Evolutionary conservation across 2,888 invertebrate species (phyloP).

Genomic region (Caenorhabditis zanzibari): DNA sequence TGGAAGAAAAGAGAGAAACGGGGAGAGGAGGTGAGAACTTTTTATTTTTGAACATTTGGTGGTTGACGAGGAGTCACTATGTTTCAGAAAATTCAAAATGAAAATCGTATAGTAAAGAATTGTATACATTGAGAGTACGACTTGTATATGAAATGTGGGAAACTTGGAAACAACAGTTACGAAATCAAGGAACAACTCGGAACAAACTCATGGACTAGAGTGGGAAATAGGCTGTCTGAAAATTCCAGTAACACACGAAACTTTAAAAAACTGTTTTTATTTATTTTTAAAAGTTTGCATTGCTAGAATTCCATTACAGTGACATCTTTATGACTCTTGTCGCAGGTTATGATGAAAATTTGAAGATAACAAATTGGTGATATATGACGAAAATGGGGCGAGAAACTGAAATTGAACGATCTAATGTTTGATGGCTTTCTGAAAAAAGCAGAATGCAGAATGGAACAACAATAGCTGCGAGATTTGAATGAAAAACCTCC

Average conservation of each 20-base stretch:
- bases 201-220: no score
- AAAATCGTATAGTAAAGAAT: constrained; percentile 13
- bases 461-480: constrained; percentile 9
- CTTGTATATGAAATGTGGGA: neutral
- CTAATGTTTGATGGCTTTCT: neutral
- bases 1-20: neutral
- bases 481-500: neutral
- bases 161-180: neutral
- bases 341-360: constrained; percentile 3
- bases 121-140: neutral
- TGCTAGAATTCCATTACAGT: neutral
- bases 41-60: constrained; percentile 12
- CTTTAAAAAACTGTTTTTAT: neutral
- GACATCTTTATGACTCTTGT: constrained; percentile 3
- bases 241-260: neutral
- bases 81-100: constrained; percentile 31
- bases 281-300: neutral
- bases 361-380: neutral
- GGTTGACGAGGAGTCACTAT: constrained; percentile 6
- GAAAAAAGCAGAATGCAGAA: neutral
- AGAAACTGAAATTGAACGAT: neutral
- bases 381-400: neutral
- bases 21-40: constrained; percentile 22
- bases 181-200: no score
- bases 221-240: no score